Evolutionary conservation across 2,888 invertebrate genomes (phyloP), one percentile per base, ranked within the genome.

Genomic region (Amphimallon solstitiale): DNA sequence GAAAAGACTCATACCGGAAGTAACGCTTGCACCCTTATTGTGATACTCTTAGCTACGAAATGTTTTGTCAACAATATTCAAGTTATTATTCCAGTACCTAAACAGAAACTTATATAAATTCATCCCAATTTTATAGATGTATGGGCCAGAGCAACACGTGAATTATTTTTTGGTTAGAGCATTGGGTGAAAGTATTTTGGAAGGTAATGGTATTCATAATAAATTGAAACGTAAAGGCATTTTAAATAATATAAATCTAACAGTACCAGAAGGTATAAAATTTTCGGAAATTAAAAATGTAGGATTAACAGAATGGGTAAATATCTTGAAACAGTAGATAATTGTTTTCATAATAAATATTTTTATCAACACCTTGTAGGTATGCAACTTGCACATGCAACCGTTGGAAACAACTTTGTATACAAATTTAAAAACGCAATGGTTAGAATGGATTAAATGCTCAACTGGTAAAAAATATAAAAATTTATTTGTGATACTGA

Each of bases 1-100:
- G 80, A 81, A 72, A 80, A 82, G 65, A 72, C 66, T 6, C 75
- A 78, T 60, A 82, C 76, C 78, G 87, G 85, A 59, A 88, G 88
- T 71, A 86, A 87, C 77, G 88, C 88, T 5, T 88, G 88, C 70
- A 89, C 88, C 0, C 78, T 89, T 60, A 88, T 89, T 71, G 87
- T 86, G 38, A 77, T 88, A 17, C 80, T 88, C 54, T 79, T 87
- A 66, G 88, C 88, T 23, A 79, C 83, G 54, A 83, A 83, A 71
- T 83, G 84, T 67, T 72, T 78, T 65, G 67, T 73, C 37, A 72
- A 76, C 54, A 74, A 79, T 63, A 75, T 81, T 54, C 73, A 74
- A 52, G 80, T 80, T 29, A 23, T 23, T 7, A 9, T 29, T 3
- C 29, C 29, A 29, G 29, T 1, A 29, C 6, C 29, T 5, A 29